These are phyloP conservation scores for Xestia c-nigrum DNA, from an alignment of 2,888 invertebrate species.

Conservation along the genomic window DNA sequence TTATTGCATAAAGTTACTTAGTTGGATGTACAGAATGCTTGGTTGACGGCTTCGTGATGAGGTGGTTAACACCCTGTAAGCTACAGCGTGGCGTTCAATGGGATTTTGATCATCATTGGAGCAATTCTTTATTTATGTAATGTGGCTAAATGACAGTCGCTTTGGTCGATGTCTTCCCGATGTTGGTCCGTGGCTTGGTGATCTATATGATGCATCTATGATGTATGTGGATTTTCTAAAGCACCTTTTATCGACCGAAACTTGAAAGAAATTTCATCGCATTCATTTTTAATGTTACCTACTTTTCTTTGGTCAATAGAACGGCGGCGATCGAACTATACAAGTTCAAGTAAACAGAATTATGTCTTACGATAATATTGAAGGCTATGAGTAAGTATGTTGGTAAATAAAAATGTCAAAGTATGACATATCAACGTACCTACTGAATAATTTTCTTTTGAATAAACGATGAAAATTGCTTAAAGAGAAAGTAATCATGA, in stretches of 20 bases:
- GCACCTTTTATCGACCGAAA: slow-evolving; percentile 33
- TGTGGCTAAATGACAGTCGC: too few species aligned
- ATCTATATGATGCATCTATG: neutral
- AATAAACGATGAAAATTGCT: neutral
- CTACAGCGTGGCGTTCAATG: too few species aligned
- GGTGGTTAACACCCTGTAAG: too few species aligned
- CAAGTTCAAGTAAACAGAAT: slow-evolving; percentile 21
- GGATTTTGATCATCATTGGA: too few species aligned
- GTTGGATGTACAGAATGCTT: too few species aligned
- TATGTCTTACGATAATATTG: slow-evolving; percentile 4
- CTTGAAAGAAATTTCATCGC: slow-evolving; percentile 8
- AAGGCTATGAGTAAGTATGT: neutral
- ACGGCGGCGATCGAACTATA: slow-evolving; percentile 1
- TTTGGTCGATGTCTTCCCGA: too few species aligned
- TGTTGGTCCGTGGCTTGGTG: too few species aligned
- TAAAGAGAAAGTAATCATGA: neutral
- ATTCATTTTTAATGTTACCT: slow-evolving; percentile 26
- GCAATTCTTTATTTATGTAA: too few species aligned
- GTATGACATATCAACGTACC: neutral
- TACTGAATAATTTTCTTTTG: neutral
- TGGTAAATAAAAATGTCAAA: slow-evolving; percentile 19
- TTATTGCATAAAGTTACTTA: too few species aligned
- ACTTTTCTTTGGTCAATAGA: slow-evolving; percentile 9
- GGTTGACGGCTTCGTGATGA: too few species aligned
- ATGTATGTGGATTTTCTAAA: neutral